Evolutionary conservation across 2,113 vertebrate species (phyloP).

Genomic region (Protomyctophum bolini): DNA sequence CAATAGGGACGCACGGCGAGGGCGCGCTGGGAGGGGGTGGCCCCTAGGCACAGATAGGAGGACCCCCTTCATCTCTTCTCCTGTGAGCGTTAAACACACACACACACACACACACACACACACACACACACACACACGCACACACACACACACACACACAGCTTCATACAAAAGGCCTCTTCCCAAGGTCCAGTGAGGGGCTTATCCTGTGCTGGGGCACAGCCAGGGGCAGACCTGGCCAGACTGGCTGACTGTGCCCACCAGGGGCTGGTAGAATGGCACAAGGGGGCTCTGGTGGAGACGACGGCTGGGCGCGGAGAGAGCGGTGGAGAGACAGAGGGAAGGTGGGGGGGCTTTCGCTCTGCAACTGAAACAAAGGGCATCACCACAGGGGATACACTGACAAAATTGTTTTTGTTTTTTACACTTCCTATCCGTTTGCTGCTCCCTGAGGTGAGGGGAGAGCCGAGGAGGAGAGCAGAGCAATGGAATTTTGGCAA

Average conservation of each 20-base stretch:
- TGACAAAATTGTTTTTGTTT: constrained; percentile 20
- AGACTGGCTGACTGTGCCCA: constrained; percentile 76
- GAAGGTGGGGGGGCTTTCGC: constrained; percentile 20
- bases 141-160: neutral
- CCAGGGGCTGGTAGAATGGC: constrained; percentile 71
- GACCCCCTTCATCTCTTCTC: constrained; percentile 64
- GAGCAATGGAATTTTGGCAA: constrained; percentile 39
- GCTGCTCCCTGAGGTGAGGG: constrained; percentile 17
- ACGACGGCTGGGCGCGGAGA: constrained; percentile 36
- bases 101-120: neutral
- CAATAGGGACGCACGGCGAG: constrained; percentile 87
- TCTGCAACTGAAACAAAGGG: constrained; percentile 33
- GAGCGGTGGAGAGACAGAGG: constrained; percentile 6
- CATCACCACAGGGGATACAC: constrained; percentile 9
- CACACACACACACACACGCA: neutral
- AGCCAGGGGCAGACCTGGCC: constrained; percentile 68
- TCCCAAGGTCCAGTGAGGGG: constrained; percentile 67
- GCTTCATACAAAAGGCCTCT: constrained; percentile 58
- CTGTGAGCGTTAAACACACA: constrained; percentile 58
- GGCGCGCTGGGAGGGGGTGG: constrained; percentile 75
- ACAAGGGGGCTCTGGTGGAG: constrained; percentile 50
- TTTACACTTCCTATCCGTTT: constrained; percentile 23
- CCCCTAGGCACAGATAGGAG: constrained; percentile 71
- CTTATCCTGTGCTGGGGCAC: constrained; percentile 70
- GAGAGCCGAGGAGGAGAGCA: constrained; percentile 30